A percentile compares a stretch with the other conserved stretches of the same genome.
These are phyloP conservation scores for Euphonia xanthogaster DNA, from an alignment of 2,797 vertebrate genomes.

Conservation along the genomic window DNA sequence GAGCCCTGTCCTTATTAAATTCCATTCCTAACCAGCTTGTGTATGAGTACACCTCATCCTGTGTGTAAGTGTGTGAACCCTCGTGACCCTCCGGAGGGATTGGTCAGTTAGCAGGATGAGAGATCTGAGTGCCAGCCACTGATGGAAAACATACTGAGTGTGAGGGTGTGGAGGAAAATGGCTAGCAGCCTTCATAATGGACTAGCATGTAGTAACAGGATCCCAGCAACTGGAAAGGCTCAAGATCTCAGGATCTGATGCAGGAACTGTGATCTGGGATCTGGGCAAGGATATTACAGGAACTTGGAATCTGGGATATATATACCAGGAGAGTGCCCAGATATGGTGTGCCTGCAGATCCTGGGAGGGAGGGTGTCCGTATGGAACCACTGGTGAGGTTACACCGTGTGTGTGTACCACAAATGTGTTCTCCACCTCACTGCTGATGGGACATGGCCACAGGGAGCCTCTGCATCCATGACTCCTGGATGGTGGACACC, in stretches of 20 bases:
- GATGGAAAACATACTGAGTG: neutral
- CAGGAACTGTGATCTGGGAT: neutral
- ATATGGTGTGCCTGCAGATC: neutral
- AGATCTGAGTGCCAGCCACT: neutral
- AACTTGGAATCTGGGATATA: neutral
- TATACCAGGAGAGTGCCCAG: neutral
- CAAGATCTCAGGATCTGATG: neutral
- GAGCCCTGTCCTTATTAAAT: neutral
- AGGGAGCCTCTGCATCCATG: neutral
- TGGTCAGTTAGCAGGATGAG: neutral
- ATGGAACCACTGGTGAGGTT: rapidly evolving
- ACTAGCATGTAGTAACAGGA: neutral
- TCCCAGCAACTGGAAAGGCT: neutral
- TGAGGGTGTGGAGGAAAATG: neutral
- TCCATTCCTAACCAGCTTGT: neutral
- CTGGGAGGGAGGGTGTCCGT: rapidly evolving
- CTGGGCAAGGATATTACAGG: neutral
- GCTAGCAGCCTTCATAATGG: neutral
- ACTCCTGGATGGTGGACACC: neutral
- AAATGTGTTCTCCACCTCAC: neutral
- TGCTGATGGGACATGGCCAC: neutral
- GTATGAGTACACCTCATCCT: neutral
- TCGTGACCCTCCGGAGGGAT: neutral
- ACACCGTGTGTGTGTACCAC: too few relatives aligned
- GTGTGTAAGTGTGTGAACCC: neutral